Evolutionary conservation across 2,113 vertebrate genomes (phyloP).

Genomic region (Chrysemys picta): DNA sequence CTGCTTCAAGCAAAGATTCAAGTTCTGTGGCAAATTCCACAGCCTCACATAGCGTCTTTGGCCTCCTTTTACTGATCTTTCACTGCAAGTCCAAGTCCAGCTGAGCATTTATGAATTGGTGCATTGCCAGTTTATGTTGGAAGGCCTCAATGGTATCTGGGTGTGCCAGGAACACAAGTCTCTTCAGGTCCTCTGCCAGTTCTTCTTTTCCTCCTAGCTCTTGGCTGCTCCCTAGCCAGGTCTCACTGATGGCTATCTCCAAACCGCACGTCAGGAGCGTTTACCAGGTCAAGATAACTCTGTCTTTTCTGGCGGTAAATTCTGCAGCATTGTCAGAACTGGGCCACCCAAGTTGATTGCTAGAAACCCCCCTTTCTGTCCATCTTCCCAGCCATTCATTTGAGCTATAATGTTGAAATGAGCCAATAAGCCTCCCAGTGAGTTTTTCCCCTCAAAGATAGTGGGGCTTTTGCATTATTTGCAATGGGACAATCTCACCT

Average conservation of each 20-base stretch:
- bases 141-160: not conserved
- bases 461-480: not conserved
- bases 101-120: not conserved
- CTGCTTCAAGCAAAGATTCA: not conserved
- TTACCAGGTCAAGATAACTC: not conserved
- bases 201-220: not conserved
- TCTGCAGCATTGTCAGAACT: not conserved
- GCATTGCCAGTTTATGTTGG: not conserved
- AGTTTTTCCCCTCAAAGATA: not conserved
- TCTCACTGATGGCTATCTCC: not conserved
- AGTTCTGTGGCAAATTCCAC: not conserved
- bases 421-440: not conserved
- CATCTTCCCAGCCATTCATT: not conserved
- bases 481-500: not conserved
- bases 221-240: not conserved
- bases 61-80: not conserved
- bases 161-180: not conserved
- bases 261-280: not conserved
- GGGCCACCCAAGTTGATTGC: not conserved
- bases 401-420: not conserved
- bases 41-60: not conserved
- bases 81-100: not conserved
- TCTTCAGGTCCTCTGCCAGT: not conserved
- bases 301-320: not conserved
- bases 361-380: not conserved